These are phyloP conservation scores for Geodia barretti DNA, from an alignment of 37 sponge, comb jelly and placozoan species.

Conservation along the genomic window DNA sequence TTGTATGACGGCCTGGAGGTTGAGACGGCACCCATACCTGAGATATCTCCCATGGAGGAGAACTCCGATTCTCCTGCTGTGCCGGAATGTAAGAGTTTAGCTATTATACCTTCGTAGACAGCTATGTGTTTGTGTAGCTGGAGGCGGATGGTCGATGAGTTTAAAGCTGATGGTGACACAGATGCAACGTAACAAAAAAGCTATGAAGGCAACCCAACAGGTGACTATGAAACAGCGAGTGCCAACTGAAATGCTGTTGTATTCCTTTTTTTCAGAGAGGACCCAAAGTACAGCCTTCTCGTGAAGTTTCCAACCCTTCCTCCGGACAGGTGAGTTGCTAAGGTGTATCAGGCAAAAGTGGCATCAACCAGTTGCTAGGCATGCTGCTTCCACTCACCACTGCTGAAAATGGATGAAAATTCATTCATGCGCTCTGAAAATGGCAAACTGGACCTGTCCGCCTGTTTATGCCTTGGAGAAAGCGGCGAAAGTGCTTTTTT, in stretches of 20 bases:
- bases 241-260: not conserved
- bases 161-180: slow-evolving; percentile 79
- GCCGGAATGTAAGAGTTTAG: too few species aligned
- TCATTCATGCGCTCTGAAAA: too few species aligned
- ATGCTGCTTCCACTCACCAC: too few species aligned
- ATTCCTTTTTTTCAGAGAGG: not conserved
- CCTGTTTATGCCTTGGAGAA: too few species aligned
- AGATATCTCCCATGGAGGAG: not conserved
- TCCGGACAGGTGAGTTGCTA: not conserved
- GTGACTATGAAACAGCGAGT: not conserved
- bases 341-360: too few species aligned
- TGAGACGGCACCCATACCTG: slow-evolving; percentile 72
- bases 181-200: slow-evolving; percentile 68
- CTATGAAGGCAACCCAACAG: slow-evolving; percentile 38
- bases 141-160: slow-evolving; percentile 54
- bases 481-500: too few species aligned
- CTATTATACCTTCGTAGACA: not conserved
- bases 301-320: not conserved
- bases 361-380: too few species aligned
- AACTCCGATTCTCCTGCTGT: too few species aligned
- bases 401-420: too few species aligned
- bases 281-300: slow-evolving; percentile 9
- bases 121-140: slow-evolving; percentile 10
- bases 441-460: too few species aligned
- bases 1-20: slow-evolving; percentile 76